Conservation (phyloP, 2,113 vertebrate species). For the Paramisgurnus dabryanus region DNA sequence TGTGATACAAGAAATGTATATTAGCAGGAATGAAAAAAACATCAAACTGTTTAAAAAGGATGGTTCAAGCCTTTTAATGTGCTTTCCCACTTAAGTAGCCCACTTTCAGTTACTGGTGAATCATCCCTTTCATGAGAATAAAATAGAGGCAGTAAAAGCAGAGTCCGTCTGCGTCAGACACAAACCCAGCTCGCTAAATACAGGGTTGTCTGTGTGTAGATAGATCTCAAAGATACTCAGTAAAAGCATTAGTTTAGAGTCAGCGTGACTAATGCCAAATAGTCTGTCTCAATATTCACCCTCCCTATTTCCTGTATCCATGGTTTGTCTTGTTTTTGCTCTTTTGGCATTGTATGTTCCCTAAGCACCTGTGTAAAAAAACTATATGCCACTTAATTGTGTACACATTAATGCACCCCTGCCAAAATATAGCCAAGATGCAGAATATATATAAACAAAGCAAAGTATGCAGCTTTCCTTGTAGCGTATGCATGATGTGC, state of each 20-base stretch:
- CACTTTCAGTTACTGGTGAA: constrained; percentile 7
- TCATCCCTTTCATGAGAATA: constrained; percentile 28
- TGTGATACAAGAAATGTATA: neutral
- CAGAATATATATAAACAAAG: too few species aligned
- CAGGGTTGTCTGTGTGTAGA: constrained; percentile 23
- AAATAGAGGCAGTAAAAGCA: constrained; percentile 1
- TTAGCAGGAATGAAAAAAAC: neutral
- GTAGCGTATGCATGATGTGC: too few species aligned
- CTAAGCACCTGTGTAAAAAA: constrained; percentile 42
- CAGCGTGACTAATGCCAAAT: constrained; percentile 4
- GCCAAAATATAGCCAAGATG: too few species aligned
- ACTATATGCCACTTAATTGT: too few species aligned
- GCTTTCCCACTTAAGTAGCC: neutral
- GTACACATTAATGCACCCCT: too few species aligned
- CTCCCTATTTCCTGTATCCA: neutral
- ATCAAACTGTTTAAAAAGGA: neutral
- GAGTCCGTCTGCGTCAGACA: constrained; percentile 7
- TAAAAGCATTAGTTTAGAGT: constrained; percentile 40
- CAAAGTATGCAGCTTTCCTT: too few species aligned
- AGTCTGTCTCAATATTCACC: constrained; percentile 24
- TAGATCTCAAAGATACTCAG: neutral
- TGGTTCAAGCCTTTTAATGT: neutral
- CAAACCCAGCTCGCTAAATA: constrained; percentile 41
- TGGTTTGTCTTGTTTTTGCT: constrained; percentile 30
- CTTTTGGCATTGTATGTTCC: constrained; percentile 2